Conservation (phyloP, 2,888 invertebrate genomes). For the Acrocyrtus sp. region DNA sequence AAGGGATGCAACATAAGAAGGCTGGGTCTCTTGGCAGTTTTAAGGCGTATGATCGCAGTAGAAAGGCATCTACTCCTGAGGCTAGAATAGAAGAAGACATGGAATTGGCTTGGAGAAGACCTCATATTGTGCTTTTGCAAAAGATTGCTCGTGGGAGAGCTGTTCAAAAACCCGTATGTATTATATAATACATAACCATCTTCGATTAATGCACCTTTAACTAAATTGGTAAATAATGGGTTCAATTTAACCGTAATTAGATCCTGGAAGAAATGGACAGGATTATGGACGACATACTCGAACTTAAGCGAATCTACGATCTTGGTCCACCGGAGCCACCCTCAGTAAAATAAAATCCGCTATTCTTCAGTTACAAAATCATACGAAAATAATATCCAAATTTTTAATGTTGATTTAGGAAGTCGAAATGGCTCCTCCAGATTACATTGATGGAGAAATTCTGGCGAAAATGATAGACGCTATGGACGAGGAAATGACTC, state of each 20-base stretch:
- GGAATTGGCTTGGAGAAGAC: slow-evolving; percentile 46
- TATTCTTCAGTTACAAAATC: too few species aligned
- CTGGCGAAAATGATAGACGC: slow-evolving; percentile 76
- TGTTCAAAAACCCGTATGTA: slow-evolving; percentile 75
- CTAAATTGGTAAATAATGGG: too few species aligned
- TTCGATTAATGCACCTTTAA: neutral
- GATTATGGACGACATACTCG: slow-evolving; percentile 56
- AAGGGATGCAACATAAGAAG: slow-evolving; percentile 22
- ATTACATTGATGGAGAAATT: slow-evolving; percentile 77
- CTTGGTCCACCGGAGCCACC: too few species aligned
- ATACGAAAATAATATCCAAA: too few species aligned
- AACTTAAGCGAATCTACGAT: slow-evolving; percentile 57
- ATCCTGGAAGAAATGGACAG: slow-evolving; percentile 57
- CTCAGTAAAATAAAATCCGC: too few species aligned
- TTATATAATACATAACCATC: neutral
- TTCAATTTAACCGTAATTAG: slow-evolving; percentile 17
- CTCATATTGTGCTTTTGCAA: slow-evolving; percentile 71
- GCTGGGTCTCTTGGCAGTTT: neutral
- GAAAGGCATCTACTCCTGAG: slow-evolving; percentile 43
- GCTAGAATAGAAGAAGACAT: slow-evolving; percentile 41
- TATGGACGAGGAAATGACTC: slow-evolving; percentile 77
- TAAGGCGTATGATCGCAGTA: too few species aligned
- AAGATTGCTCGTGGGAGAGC: slow-evolving; percentile 77
- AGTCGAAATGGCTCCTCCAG: too few species aligned
- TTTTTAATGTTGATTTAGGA: too few species aligned